These are phyloP conservation scores for Peromyscus aztecus DNA, from an alignment of 2,797 vertebrate species.

Conservation along the genomic window DNA sequence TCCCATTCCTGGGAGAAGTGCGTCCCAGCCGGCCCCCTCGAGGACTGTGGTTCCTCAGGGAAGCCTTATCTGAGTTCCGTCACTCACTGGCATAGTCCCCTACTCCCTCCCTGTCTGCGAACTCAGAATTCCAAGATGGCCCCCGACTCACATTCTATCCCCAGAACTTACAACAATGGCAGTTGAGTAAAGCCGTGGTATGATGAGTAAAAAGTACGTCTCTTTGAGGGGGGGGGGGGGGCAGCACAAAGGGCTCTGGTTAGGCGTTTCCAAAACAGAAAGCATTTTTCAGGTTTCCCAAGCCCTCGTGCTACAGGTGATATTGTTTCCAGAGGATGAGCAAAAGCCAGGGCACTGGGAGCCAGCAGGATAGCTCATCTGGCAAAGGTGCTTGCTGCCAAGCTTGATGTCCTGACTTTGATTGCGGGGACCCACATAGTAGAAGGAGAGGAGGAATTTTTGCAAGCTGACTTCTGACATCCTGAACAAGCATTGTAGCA, in stretches of 20 bases:
- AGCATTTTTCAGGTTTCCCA: neutral
- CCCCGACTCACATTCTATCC: neutral
- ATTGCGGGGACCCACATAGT: neutral
- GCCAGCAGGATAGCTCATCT: neutral
- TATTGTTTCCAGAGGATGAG: neutral
- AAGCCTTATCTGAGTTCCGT: neutral
- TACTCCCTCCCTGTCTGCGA: neutral
- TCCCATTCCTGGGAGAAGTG: neutral
- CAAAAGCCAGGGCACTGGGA: neutral
- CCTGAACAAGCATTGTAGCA: neutral
- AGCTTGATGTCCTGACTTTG: neutral
- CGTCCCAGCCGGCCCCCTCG: neutral
- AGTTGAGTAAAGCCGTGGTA: neutral
- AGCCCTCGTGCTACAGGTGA: neutral
- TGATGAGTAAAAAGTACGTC: neutral
- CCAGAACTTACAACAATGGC: neutral
- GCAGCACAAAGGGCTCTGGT: neutral
- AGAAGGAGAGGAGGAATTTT: neutral
- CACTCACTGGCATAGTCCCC: neutral
- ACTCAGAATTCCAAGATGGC: neutral
- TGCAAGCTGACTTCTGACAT: neutral
- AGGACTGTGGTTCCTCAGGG: neutral
- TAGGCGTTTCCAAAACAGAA: neutral
- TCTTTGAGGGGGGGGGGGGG: neutral
- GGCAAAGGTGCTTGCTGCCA: neutral